Conservation (phyloP, 2,113 vertebrate genomes). For the Phrynocephalus versicolor region DNA sequence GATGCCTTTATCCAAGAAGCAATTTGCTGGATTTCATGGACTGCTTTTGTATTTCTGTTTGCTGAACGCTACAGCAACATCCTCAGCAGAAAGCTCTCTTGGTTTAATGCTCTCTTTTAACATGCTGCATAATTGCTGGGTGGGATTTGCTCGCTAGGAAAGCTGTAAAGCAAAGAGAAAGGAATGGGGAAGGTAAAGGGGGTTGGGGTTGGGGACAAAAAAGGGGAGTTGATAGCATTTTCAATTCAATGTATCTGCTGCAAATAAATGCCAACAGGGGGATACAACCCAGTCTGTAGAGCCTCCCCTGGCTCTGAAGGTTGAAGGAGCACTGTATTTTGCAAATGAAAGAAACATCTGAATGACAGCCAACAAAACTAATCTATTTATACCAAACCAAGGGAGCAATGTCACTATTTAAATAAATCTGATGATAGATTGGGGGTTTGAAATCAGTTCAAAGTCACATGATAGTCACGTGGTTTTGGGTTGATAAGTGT, state of each 20-base stretch:
- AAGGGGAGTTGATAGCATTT: neutral
- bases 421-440: too few relatives aligned
- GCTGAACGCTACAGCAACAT: constrained; percentile 41
- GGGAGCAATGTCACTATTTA: too few relatives aligned
- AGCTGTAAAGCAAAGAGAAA: constrained; percentile 42
- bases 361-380: neutral
- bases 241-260: neutral
- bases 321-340: neutral
- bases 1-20: constrained; percentile 53
- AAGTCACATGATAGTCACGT: too few relatives aligned
- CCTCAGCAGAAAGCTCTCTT: constrained; percentile 29
- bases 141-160: constrained; percentile 59
- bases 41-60: constrained; percentile 58
- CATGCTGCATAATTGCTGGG: constrained; percentile 53
- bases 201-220: neutral
- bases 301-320: fast-evolving
- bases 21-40: constrained; percentile 60
- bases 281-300: neutral
- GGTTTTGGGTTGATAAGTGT: too few relatives aligned
- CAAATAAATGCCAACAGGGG: neutral
- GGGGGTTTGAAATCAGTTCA: too few relatives aligned
- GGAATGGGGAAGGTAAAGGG: constrained; percentile 8
- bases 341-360: constrained; percentile 4
- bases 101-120: constrained; percentile 61
- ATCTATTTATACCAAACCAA: neutral